Base-by-base conservation (phyloP, 2,113 vertebrate genomes). In the Limanda limanda region DNA sequence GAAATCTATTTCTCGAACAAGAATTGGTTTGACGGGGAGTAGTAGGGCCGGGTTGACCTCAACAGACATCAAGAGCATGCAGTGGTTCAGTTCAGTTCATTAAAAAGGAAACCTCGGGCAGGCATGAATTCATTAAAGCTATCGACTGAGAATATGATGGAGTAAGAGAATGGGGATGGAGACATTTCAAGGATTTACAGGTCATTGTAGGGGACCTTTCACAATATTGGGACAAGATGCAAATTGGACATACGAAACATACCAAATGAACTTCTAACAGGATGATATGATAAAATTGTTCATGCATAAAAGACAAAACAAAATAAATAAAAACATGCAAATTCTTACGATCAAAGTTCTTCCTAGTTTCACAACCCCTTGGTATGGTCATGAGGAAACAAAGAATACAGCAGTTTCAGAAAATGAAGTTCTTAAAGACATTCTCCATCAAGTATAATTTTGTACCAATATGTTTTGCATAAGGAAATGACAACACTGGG, bases 321-420 rank as follows among this genome's bases (percentile, higher is more conserved):
- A 45, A 25, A 57, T 51, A 68, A 85, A 70, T 59, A 61, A 61
- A 82, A 82, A 70, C 88, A 89, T 93, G 92, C 91, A n/a, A 60
- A 70, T 81, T 90, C 91, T 94, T 90, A 92, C 91, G 51, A 71
- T 81, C 31, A 73, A 76, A 69, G 68, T 37, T 79, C 69, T 69
- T 85, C 67, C 52, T 60, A 61, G 77, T 75, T 76, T 88, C 64
- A 87, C 54, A 82, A 83, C 63, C 71, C 40, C 67, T 90, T 88
- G 73, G 75, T 74, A 60, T 74, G 18, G 62, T 68, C 79, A 86
- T 86, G 74, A 79, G 63, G 48, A 84, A 78, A 83, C 42, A 90
- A 70, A 80, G 18, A 83, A 76, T 7, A 76, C 11, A 78, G 17
- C 20, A 54, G 21, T 62, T 71, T 66, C 17, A 90, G 71, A 61